Base-by-base conservation (phyloP, 2,113 vertebrate species). In the Gavialis gangeticus region DNA sequence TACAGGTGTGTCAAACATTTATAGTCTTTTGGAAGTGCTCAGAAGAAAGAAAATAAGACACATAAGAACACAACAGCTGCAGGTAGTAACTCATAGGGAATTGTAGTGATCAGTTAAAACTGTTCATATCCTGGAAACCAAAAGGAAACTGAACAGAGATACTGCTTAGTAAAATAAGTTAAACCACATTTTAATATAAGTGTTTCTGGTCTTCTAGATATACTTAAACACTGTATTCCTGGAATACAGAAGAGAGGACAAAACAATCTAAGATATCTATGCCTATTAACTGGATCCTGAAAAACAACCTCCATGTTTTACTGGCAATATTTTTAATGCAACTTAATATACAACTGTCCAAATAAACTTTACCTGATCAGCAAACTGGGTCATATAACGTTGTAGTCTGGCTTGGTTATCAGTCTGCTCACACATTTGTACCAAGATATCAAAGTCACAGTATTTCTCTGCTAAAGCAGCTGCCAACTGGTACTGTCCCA, bases 401-500 rank as follows among this genome's bases (percentile, higher is more conserved):
- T 99, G 99, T 13, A 99, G 97, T 73, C 99, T 98, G 93, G 97
- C 96, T 98, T 99, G 99, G 97, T 99, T 99, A 96, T 99, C 98
- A 0, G 99, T 99, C 97, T 99, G 98, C 91, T 99, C 99, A 17
- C 99, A 99, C 98, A 99, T 98, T 64, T 99, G 99, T 9, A 99
- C 99, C 97, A 99, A 98, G 95, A 99, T 99, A 94, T 99, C 99
- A 16, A 99, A 99, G 97, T 99, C 99, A 6, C 99, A 99, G 96
- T 99, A 99, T 81, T 99, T 99, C 98, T 99, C 99, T 21, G 99
- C 99, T 95, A 99, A 97, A 27, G 99, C 98, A 4, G 99, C 99
- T 80, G 98, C 99, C 99, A 99, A 98, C 82, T 99, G 98, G 94
- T 99, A 98, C 96, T 99, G 99, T 63, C 99, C 98, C 87, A 99